Evolutionary conservation across 2,797 vertebrate species (phyloP), one percentile per base, ranked within the genome.

Genomic region (Triplophysa bombifrons): DNA sequence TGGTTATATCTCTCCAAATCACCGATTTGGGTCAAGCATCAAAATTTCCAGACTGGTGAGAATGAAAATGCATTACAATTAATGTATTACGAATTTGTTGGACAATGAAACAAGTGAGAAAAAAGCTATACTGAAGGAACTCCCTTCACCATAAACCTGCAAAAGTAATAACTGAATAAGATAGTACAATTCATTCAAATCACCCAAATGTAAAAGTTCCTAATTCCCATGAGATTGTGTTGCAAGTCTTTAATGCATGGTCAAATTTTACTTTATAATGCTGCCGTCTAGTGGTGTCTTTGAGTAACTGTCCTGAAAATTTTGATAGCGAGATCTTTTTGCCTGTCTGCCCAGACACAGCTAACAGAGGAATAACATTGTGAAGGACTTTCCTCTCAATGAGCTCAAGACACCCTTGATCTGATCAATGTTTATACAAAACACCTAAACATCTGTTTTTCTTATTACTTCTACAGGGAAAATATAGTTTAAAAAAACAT

Each of bases 211-310:
- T 41, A 41, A 41, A 41, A 41, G 9, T 41, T 41, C 9, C 38
- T 8, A 9, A 41, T 41, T 41, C 38, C 6, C 38, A 1, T 41
- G 9, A 41, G 8, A 41, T 41, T 41, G 8, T 41, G 38, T 9
- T 9, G 38, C 38, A 30, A 30, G 27, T 3, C 27, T 30, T 3
- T 30, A 30, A 2, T 30, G 27, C 3, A 38, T 8, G 46, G 46
- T 11, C 46, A 17, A 16, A 51, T 7, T 7, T 17, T 30, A 34
- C 60, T 30, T 56, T 60, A 72, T 17, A 76, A 20, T 80, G 74
- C 58, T 60, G 78, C 82, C 86, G 82, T 70, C 86, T 88, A 66
- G 78, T 85, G 87, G 34, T 76, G 72, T 63, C 20, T 48, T 1
- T 20, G 12, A 51, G 48, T 16, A 65, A 72, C 22, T 19, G 10